Evolutionary conservation across 1,140 invertebrate species (phyloP).

Genomic region (Platorchestia sp.): DNA sequence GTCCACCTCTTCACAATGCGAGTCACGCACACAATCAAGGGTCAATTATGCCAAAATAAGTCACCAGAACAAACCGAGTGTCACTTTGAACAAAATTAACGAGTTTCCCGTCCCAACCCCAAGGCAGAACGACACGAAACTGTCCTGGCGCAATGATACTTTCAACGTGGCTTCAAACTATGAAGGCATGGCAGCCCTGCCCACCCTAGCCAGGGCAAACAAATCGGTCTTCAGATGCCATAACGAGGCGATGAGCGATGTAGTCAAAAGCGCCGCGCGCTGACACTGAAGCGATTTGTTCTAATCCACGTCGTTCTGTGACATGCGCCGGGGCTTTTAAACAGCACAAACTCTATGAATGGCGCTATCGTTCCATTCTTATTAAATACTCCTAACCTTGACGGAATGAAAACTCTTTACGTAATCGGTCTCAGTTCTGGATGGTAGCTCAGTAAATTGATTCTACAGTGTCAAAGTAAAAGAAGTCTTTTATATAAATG

Average conservation of each 20-base stretch:
- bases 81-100: background rate
- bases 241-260: background rate
- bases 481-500: too few relatives aligned
- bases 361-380: background rate
- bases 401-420: background rate
- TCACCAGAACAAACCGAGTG: slow-evolving; percentile 18
- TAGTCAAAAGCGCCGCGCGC: background rate
- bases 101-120: background rate
- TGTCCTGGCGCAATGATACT: background rate
- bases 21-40: slow-evolving; percentile 21
- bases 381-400: background rate
- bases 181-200: background rate
- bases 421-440: background rate
- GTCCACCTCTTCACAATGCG: background rate
- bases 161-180: background rate
- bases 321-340: background rate
- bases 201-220: background rate
- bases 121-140: background rate
- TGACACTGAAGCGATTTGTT: background rate
- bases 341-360: background rate
- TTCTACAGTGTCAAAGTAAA: background rate
- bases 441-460: background rate
- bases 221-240: background rate
- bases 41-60: slow-evolving; percentile 28
- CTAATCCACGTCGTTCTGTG: background rate